Conservation (phyloP, 2,797 vertebrate genomes). For the Bucorvus abyssinicus region DNA sequence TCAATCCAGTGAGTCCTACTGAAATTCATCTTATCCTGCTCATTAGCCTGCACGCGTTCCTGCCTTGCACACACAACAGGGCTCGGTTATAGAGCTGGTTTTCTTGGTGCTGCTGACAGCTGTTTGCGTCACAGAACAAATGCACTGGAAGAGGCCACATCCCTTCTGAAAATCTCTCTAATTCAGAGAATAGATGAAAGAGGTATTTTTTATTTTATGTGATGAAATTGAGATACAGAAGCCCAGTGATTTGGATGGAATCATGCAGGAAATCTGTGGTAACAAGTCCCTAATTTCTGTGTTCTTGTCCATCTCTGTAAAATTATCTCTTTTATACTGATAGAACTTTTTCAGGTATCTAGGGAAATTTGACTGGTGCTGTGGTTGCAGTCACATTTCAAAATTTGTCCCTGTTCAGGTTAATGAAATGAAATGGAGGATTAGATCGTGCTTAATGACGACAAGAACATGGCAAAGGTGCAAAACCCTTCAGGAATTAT, state of each 20-base stretch:
- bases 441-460: conserved; percentile 14
- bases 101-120: background rate
- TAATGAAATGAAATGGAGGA: conserved; percentile 45
- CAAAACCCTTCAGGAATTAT: conserved; percentile 31
- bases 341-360: background rate
- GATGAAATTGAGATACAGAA: background rate
- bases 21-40: background rate
- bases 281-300: background rate
- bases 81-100: accelerated
- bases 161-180: background rate
- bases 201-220: background rate
- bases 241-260: background rate
- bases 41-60: accelerated
- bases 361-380: background rate
- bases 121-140: background rate
- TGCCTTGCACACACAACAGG: background rate
- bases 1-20: background rate
- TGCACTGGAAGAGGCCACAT: background rate
- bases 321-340: background rate
- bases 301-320: background rate
- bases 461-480: conserved; percentile 32
- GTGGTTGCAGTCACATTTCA: background rate
- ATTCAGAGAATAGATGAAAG: background rate
- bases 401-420: background rate
- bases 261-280: background rate